phyloP scores from a whole-genome alignment of 2,888 invertebrate species.

The Acrobasis repandana region DNA sequence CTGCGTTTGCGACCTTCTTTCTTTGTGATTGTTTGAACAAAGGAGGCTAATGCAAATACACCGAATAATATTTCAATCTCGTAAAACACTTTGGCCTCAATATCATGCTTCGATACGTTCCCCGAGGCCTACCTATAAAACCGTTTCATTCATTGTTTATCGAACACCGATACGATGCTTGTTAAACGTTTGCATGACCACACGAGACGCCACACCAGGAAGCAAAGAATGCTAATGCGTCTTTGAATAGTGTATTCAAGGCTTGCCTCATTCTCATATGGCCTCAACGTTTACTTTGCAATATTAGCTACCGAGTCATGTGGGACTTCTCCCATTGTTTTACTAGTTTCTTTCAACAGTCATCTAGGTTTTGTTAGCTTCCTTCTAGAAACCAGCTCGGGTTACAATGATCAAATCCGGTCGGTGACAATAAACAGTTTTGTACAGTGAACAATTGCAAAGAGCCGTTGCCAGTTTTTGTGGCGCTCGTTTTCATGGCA shows the following conservation, averaged over 20 bases:
- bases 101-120: slow-evolving; percentile 68
- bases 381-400: background rate
- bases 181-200: slow-evolving; percentile 56
- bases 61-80: slow-evolving; percentile 60
- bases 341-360: slow-evolving; percentile 24
- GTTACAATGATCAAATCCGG: slow-evolving; percentile 20
- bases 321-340: slow-evolving; percentile 39
- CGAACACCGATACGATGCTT: slow-evolving; percentile 44
- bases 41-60: slow-evolving; percentile 70
- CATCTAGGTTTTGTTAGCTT: background rate
- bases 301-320: slow-evolving; percentile 63
- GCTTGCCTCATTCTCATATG: slow-evolving; percentile 70
- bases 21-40: slow-evolving; percentile 65
- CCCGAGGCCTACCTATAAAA: slow-evolving; percentile 57
- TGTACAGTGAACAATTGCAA: slow-evolving; percentile 32
- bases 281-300: slow-evolving; percentile 69
- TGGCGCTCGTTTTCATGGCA: slow-evolving; percentile 55
- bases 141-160: slow-evolving; percentile 50
- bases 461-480: slow-evolving; percentile 29
- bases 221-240: slow-evolving; percentile 76
- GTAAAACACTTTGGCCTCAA: slow-evolving; percentile 67
- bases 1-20: slow-evolving; percentile 78
- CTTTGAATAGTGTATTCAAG: slow-evolving; percentile 79
- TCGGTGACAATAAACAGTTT: slow-evolving; percentile 33
- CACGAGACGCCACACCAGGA: slow-evolving; percentile 70